A percentile compares a stretch with the other conserved stretches of the same genome.
Conservation (phyloP, 2,113 vertebrate genomes). For the Halichoerus grypus region DNA sequence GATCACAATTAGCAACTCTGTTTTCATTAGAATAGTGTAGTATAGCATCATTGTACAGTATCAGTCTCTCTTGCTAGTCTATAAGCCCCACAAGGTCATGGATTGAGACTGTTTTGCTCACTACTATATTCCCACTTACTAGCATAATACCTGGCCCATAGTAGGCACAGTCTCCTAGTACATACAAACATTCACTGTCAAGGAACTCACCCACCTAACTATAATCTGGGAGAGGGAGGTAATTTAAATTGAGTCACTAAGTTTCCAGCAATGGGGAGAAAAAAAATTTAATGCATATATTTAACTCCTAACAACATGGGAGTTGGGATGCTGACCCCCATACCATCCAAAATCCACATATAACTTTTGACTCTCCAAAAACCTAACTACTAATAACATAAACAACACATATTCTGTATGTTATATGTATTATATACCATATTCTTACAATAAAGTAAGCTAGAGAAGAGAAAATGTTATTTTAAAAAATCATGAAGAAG, state of each 20-base stretch:
- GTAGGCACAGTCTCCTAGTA: not conserved
- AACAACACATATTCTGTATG: not conserved
- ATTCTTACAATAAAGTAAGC: not conserved
- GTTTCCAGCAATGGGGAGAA: not conserved
- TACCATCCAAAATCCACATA: not conserved
- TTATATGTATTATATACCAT: not conserved
- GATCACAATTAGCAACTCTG: not conserved
- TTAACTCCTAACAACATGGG: not conserved
- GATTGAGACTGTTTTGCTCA: not conserved
- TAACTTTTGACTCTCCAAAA: not conserved
- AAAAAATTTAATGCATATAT: not conserved
- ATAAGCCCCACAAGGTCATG: too few relatives aligned
- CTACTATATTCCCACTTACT: not conserved
- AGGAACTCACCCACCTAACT: not conserved
- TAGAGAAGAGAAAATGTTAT: not conserved
- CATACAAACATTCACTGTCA: not conserved
- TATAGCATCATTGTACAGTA: not conserved
- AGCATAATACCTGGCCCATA: not conserved
- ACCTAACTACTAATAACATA: not conserved
- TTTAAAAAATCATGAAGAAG: not conserved
- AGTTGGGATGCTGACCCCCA: not conserved
- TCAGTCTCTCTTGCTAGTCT: too few relatives aligned
- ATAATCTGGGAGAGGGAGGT: not conserved
- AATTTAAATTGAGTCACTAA: not conserved
- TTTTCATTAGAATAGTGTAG: not conserved